Base-by-base conservation (phyloP, 2,888 invertebrate species). In the Cecidostiba fungosa region DNA sequence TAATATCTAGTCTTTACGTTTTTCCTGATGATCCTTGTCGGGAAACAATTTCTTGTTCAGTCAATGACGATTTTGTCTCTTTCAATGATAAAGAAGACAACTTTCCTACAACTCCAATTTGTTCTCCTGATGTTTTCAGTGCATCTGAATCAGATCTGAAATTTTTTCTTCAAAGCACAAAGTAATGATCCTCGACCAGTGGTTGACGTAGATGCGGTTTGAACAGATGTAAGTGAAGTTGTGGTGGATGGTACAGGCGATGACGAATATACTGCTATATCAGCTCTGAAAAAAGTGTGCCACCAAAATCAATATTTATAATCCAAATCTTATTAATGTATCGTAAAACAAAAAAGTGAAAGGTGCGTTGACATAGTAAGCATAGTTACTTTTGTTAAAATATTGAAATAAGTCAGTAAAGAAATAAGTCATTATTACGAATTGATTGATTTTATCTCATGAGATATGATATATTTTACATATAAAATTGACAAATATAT, bases 1-100 rank as follows among this genome's bases (percentile, higher is more conserved):
- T 96, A 98, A 92, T 98, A n/a, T n/a, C n/a, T n/a, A n/a, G 77
- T 79, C 82, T 87, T 88, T 88, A 91, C 91, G 54, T 59, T 73
- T 81, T 86, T 69, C 92, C 92, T 50, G 87, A 77, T 39, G 77
- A 81, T 26, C 91, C 92, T 82, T 87, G 88, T 10, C 88, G 84
- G 32, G 87, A 85, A 69, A 88, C 84, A 36, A 89, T 78, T 54
- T 87, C 88, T 10, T 82, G 77, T 59, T 59, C 62, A 29, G 76
- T 47, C 3, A 43, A n/a, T 8, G 88, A 87, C 19, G 83, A 77
- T 12, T 29, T 83, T 14, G 88, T 88, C n/a, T 72, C 82, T 76
- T 89, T 89, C 0, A 91, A 8, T 0, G 90, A 87, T 2, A 92
- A 77, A 32, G 88, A 87, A 2, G 91, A 87, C 23, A 92, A 83